Percentiles rank a stretch among this genome's conserved stretches.
Evolutionary conservation across 2,113 vertebrate genomes (phyloP).

Genomic region (Trematomus loennbergii): DNA sequence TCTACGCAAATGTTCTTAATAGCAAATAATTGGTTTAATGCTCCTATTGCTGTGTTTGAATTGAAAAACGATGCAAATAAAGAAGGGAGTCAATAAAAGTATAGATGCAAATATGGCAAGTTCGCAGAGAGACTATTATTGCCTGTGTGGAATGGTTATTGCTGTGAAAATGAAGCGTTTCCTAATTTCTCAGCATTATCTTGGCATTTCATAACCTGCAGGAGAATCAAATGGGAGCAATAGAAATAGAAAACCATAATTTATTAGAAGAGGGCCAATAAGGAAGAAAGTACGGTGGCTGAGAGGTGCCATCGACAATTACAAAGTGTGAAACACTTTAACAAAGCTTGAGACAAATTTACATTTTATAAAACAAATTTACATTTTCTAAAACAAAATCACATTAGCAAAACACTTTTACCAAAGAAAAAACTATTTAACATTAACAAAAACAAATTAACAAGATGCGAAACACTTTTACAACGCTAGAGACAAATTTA

Average conservation of each 20-base stretch:
- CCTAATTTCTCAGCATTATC: slow-evolving; percentile 50
- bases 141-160: slow-evolving; percentile 53
- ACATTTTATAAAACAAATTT: no score
- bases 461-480: no score
- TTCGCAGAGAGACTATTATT: slow-evolving; percentile 49
- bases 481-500: no score
- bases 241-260: slow-evolving; percentile 38
- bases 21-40: slow-evolving; percentile 19
- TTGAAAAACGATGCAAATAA: slow-evolving; percentile 49
- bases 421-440: no score
- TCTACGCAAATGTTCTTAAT: slow-evolving; percentile 25
- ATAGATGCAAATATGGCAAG: slow-evolving; percentile 58
- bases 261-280: slow-evolving; percentile 20
- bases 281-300: slow-evolving; percentile 6
- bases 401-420: no score
- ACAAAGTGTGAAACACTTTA: no score
- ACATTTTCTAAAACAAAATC: no score
- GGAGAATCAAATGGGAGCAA: slow-evolving; percentile 37
- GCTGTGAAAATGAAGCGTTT: slow-evolving; percentile 54
- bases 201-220: slow-evolving; percentile 28
- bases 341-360: no score
- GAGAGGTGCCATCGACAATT: no score
- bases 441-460: no score
- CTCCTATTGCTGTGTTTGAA: slow-evolving; percentile 15
- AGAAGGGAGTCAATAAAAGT: slow-evolving; percentile 57